Evolutionary conservation across 2,888 invertebrate species (phyloP), one percentile per base, ranked within the genome.

Genomic region (Psylliodes chrysocephalus): DNA sequence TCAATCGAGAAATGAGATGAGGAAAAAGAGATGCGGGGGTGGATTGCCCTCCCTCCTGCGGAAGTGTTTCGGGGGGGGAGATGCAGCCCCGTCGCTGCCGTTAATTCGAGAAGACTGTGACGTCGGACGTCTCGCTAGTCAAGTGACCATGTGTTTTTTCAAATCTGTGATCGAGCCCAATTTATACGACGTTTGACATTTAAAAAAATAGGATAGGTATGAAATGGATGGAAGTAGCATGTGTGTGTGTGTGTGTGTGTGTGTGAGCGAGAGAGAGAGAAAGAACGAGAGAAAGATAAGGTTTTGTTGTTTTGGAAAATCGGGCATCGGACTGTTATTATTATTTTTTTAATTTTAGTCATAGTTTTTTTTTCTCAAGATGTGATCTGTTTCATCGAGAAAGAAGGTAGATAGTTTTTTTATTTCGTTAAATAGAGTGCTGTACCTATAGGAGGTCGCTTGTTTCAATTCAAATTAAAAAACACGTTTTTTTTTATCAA

Each of bases 101-200:
- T 49, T 17, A 56, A 59, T 51, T 66, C 51, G 64, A 69, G 65
- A 72, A 73, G 72, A 73, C 72, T 73, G 73, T 70, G 38, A 44
- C 49, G 59, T 64, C 17, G 54, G 28, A 52, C 82, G 80, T 80
- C 79, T 80, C 77, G 81, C 82, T 82, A 82, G 82, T 82, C 82
- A 82, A 79, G 80, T 80, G 82, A 82, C 81, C 81, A 81, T 77
- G 79, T 79, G 79, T 81, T 79, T 81, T 79, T 56, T 54, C 51
- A 80, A n/a, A 79, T 80, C 82, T 82, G 82, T 82, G 82, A 82
- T 82, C 80, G 79, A 81, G 80, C 79, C 78, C 81, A 78, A n/a
- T 81, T 81, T 64, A 49, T 54, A 60, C 52, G 80, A 80, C 79
- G 66, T 56, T 57, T 49, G 47, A 57, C 57, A 57, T 38, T 46